Evolutionary conservation across 1,140 invertebrate species (phyloP).

Genomic region (Drosophila simulans): DNA sequence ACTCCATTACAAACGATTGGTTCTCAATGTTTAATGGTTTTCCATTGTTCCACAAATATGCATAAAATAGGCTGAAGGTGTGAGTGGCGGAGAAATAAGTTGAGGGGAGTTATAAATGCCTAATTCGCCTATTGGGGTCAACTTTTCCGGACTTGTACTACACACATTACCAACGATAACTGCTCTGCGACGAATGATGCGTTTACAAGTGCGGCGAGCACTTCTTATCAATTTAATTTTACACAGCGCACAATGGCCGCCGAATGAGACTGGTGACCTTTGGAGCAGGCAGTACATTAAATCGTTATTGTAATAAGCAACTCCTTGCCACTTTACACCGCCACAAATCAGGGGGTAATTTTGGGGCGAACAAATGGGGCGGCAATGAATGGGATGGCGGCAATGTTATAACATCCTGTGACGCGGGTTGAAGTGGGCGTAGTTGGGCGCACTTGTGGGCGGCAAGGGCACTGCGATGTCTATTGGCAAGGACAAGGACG

Average conservation of each 20-base stretch:
- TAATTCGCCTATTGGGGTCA: slow-evolving; percentile 25
- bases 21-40: background rate
- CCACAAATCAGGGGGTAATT: slow-evolving; percentile 62
- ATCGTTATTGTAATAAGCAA: slow-evolving; percentile 16
- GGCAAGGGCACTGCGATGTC: slow-evolving; percentile 65
- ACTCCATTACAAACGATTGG: slow-evolving; percentile 14
- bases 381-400: slow-evolving; percentile 23
- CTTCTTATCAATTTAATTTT: slow-evolving; percentile 31
- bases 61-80: too few relatives aligned
- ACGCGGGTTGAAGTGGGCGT: slow-evolving; percentile 2
- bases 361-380: slow-evolving; percentile 39
- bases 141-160: background rate
- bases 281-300: slow-evolving; percentile 25
- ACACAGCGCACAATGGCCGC: slow-evolving; percentile 17
- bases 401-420: slow-evolving; percentile 13
- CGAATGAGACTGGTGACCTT: slow-evolving; percentile 24
- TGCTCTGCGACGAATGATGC: background rate
- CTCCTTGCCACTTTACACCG: slow-evolving; percentile 19
- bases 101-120: background rate
- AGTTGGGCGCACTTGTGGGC: slow-evolving; percentile 1
- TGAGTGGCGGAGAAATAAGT: background rate
- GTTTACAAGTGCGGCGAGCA: background rate
- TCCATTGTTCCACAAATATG: background rate
- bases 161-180: slow-evolving; percentile 15
- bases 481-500: slow-evolving; percentile 80